Evolutionary conservation across 2,888 invertebrate species (phyloP), one percentile per base, ranked within the genome.

Genomic region (Chorisops tibialis): DNA sequence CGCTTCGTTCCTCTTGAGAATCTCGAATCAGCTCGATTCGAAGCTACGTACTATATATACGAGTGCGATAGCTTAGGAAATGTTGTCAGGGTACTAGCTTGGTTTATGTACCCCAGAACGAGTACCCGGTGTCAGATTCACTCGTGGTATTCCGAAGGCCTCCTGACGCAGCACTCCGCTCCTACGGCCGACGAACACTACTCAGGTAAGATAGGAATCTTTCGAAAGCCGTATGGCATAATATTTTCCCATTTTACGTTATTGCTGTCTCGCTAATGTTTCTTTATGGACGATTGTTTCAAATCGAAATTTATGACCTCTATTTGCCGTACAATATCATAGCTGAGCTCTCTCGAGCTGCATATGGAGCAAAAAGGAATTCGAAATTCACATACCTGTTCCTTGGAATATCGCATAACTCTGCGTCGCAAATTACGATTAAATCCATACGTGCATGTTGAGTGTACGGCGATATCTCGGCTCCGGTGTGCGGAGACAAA

Each of bases 261-360:
- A 69, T 69, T 69, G 68, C 69, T 69, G 69, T 69, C 68, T 68
- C 69, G 61, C 69, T 69, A 69, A 69, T 69, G 69, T 69, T 69
- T 68, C 68, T 68, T 69, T 69, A 69, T 69, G 68, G 69, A 67
- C 66, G 66, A 68, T 69, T 69, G 69, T 69, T 69, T 67, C 67
- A 67, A 67, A 69, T 65, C 65, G 65, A 64, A 66, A 69, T 69
- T 69, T 69, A 69, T 68, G 58, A 12, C 21, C 21, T 41, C 41
- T 19, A 30, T 39, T 50, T 41, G 49, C 30, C 14, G 18, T 24
- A 16, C 19, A 38, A 43, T 43, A 45, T 24, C 16, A 18, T 39
- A 24, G n/a, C n/a, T n/a, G n/a, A n/a, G n/a, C n/a, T n/a, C n/a
- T n/a, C n/a, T n/a, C n/a, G n/a, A n/a, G 16, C 14, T 19, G 41